A percentile compares a stretch with the other conserved stretches of the same genome.
These are phyloP conservation scores for Adelges cooleyi DNA, from an alignment of 1,140 invertebrate species.

Conservation along the genomic window DNA sequence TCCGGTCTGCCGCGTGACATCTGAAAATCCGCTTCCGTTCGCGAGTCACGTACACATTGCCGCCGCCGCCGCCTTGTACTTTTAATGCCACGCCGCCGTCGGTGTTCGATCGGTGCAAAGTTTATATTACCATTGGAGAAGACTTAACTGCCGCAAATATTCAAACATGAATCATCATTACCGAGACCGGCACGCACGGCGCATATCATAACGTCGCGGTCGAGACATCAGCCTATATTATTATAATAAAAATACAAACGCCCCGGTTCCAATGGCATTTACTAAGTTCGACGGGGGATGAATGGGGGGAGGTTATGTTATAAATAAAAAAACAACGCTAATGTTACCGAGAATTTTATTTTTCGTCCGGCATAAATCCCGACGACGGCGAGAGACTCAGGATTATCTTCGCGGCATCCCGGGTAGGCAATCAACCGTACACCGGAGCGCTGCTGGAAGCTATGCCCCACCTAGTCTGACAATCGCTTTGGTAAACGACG, in stretches of 20 bases:
- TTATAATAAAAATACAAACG: too few relatives aligned
- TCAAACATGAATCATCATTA: slow-evolving; percentile 29
- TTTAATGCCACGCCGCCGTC: slow-evolving; percentile 4
- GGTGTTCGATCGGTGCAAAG: background rate
- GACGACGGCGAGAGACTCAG: too few relatives aligned
- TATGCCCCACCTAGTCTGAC: too few relatives aligned
- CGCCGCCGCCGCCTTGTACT: background rate
- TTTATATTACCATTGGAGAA: slow-evolving; percentile 15
- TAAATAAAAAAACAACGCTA: too few relatives aligned
- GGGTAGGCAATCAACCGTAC: slow-evolving; percentile 15
- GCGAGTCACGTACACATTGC: slow-evolving; percentile 19
- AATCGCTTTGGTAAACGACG: too few relatives aligned
- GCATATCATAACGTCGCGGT: slow-evolving; percentile 1
- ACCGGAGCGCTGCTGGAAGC: background rate
- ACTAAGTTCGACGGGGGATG: too few relatives aligned
- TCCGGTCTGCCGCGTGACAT: slow-evolving; percentile 23
- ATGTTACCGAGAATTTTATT: too few relatives aligned
- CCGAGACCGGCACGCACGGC: slow-evolving; percentile 9
- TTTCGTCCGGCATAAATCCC: too few relatives aligned
- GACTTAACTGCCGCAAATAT: slow-evolving; percentile 25
- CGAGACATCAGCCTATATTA: too few relatives aligned
- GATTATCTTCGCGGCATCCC: background rate
- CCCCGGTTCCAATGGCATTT: too few relatives aligned
- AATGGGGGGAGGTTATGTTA: too few relatives aligned
- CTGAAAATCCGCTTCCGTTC: slow-evolving; percentile 21